Percentiles rank a stretch among this genome's conserved stretches.
Evolutionary conservation across 2,888 invertebrate genomes (phyloP).

Genomic region (Pterostichus niger): DNA sequence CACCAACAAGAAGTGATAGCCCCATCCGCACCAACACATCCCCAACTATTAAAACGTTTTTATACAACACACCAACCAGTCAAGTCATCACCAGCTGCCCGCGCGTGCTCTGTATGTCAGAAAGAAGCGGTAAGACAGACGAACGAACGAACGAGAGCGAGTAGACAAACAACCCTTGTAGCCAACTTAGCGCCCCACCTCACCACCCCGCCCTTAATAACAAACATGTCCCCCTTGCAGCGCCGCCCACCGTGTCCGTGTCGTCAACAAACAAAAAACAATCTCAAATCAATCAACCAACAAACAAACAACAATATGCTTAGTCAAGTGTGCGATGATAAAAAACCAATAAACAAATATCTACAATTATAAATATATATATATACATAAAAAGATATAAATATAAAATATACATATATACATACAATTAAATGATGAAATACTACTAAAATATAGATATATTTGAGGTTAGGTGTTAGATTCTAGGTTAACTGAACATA

Average conservation of each 20-base stretch:
- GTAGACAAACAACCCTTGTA: not conserved
- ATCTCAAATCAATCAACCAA: conserved; percentile 23
- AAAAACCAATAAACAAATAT: conserved; percentile 59
- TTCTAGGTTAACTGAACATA: conserved; percentile 65
- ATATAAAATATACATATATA: conserved; percentile 60
- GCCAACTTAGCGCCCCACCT: not conserved
- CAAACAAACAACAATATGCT: conserved; percentile 24
- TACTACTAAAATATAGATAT: conserved; percentile 66
- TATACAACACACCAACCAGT: not conserved
- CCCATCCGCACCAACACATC: conserved; percentile 41
- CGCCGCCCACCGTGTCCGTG: too few species aligned
- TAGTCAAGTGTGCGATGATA: conserved; percentile 28
- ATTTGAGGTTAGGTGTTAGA: conserved; percentile 66
- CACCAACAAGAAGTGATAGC: conserved; percentile 68
- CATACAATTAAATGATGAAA: conserved; percentile 59
- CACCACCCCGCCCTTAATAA: too few species aligned
- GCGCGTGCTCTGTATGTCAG: not conserved
- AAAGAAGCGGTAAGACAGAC: conserved; percentile 16
- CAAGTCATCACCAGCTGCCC: not conserved
- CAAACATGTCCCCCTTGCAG: too few species aligned
- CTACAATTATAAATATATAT: conserved; percentile 54
- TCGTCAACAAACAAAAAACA: not conserved
- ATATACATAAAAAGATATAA: conserved; percentile 42
- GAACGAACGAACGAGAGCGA: too few species aligned
- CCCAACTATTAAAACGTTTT: conserved; percentile 35